Evolutionary conservation across 2,888 invertebrate species (phyloP).

Genomic region (Hypomecis punctinalis): DNA sequence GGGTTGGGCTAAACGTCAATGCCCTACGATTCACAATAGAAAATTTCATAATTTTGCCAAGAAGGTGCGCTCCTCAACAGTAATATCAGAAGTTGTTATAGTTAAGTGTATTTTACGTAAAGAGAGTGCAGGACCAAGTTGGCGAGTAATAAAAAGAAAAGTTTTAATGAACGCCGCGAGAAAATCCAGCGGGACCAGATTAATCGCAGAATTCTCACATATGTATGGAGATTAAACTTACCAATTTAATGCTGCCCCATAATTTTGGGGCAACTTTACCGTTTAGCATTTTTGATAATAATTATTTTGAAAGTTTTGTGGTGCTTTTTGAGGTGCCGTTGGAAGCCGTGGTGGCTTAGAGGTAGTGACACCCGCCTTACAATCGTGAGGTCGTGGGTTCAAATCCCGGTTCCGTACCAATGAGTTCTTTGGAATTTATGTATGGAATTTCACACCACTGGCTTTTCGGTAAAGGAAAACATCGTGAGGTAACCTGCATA

Average conservation of each 20-base stretch:
- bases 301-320: not conserved
- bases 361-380: too few relatives aligned
- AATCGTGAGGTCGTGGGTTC: too few relatives aligned
- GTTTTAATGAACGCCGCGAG: constrained; percentile 36
- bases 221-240: constrained; percentile 21
- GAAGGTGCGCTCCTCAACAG: not conserved
- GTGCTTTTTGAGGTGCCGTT: too few relatives aligned
- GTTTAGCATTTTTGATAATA: not conserved
- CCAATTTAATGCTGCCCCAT: not conserved
- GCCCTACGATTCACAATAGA: not conserved
- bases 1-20: too few relatives aligned
- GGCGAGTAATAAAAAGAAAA: constrained; percentile 36
- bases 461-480: too few relatives aligned
- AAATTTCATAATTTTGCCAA: not conserved
- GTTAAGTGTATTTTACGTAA: constrained; percentile 9
- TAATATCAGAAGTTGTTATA: constrained; percentile 7
- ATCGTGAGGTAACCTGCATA: too few relatives aligned
- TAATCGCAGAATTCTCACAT: constrained; percentile 22
- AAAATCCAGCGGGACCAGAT: constrained; percentile 24
- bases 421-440: too few relatives aligned
- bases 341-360: too few relatives aligned
- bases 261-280: not conserved
- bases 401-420: too few relatives aligned
- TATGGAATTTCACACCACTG: too few relatives aligned
- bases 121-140: constrained; percentile 25